These are phyloP conservation scores for Carollia perspicillata DNA, from an alignment of 2,113 vertebrate species.

Conservation along the genomic window DNA sequence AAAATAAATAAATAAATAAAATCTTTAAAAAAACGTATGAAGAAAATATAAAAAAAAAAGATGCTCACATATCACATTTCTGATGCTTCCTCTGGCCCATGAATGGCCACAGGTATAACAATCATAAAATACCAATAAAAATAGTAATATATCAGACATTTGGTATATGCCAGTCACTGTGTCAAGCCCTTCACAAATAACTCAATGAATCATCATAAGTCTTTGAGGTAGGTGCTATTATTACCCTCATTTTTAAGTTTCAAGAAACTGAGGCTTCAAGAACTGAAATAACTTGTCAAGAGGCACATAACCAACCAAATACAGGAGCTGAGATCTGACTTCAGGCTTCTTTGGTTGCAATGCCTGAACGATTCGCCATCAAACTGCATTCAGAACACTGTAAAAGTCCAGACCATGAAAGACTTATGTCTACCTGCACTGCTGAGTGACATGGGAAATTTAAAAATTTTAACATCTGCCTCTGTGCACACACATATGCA, in stretches of 20 bases:
- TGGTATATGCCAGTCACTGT: not conserved
- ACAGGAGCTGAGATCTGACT: not conserved
- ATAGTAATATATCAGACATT: not conserved
- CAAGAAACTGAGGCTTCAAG: not conserved
- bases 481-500: not conserved
- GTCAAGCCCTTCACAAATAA: constrained; percentile 16
- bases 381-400: not conserved
- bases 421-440: not conserved
- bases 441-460: not conserved
- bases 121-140: not conserved
- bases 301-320: constrained; percentile 1
- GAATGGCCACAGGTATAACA: not conserved
- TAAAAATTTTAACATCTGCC: not conserved
- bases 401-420: not conserved
- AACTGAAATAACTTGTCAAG: constrained; percentile 14
- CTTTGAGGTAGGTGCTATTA: not conserved
- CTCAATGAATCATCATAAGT: not conserved
- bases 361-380: not conserved
- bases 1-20: too few relatives aligned
- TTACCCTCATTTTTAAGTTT: not conserved
- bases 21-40: too few relatives aligned
- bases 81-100: not conserved
- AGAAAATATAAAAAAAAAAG: too few relatives aligned
- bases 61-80: not conserved
- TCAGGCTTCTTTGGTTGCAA: not conserved